Base-by-base conservation (phyloP, 1,140 invertebrate species). In the Heliconius hermathena region DNA sequence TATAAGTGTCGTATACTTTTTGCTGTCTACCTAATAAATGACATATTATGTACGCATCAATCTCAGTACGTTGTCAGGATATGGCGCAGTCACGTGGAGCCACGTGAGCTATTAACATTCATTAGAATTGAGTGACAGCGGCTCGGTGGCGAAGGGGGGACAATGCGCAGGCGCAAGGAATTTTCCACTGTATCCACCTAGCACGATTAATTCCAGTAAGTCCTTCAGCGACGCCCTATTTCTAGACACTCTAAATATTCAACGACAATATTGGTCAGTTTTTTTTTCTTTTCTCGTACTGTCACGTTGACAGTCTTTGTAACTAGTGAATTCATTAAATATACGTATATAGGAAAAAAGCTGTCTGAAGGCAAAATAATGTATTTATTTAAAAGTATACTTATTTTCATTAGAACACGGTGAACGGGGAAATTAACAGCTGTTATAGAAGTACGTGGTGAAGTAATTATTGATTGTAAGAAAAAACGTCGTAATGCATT, bases 61-160 rank as follows among this genome's bases (percentile, higher is more conserved):
- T 66, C 60, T 66, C 22, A 66, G 16, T 66, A 66, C 13, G 1
- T 66, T 26, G 60, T 29, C 20, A 29, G 26, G 60, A 29, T 18
- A n/a, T 71, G 78, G 29, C n/a, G 46, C 33, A 33, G 80, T 84
- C 87, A 88, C 88, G 88, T 84, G 86, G 78, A 22, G 49, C 84
- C 85, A 84, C 88, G 88, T 89, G 89, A 88, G 80, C 75, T 57
- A 89, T 91, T 89, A 89, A 66, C 89, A 89, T 89, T 74, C 73
- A 89, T 90, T 91, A 86, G 88, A 91, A 89, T 91, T 91, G 89
- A 91, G 60, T 89, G 89, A 90, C 89, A 88, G 83, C 82, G 26
- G 75, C 52, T 41, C 29, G 18, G 29, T 9, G 57, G 13, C 52
- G 71, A 16, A 1, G 33, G 6, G 71, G 36, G 33, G 36, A 26